phyloP scores from a whole-genome alignment of 1,140 invertebrate species.

The Drosophila obscura region DNA sequence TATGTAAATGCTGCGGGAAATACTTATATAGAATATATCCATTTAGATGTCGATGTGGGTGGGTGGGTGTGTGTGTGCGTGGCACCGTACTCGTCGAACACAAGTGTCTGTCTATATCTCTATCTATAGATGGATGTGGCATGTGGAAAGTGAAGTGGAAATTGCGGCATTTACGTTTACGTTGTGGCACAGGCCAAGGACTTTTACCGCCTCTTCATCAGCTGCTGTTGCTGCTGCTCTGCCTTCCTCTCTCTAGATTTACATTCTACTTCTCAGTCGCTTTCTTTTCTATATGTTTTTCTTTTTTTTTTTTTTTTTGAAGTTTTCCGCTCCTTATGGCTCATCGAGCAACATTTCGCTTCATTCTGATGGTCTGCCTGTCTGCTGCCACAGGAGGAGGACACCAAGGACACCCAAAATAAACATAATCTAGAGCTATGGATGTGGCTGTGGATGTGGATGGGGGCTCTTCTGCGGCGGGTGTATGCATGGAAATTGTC shows the following conservation, averaged over 20 bases:
- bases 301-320: constrained; percentile 55
- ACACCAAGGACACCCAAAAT: constrained; percentile 66
- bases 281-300: constrained; percentile 8
- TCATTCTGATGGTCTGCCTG: constrained; percentile 28
- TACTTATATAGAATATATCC: constrained; percentile 19
- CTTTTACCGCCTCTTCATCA: constrained; percentile 29
- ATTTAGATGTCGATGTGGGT: background rate
- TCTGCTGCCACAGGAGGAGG: too few species aligned
- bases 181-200: constrained; percentile 35
- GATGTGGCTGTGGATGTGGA: constrained; percentile 36
- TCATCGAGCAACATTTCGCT: constrained; percentile 69
- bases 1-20: constrained; percentile 48
- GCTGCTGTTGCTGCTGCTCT: constrained; percentile 8
- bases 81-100: constrained; percentile 10
- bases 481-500: constrained; percentile 63
- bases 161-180: constrained; percentile 56
- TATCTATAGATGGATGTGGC: constrained; percentile 41
- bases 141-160: constrained; percentile 25
- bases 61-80: background rate
- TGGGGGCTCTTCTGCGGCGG: constrained; percentile 9
- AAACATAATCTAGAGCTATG: constrained; percentile 74
- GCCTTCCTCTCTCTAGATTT: constrained; percentile 7
- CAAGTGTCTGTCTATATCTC: constrained; percentile 12
- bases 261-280: constrained; percentile 12
- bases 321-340: constrained; percentile 65